These are phyloP conservation scores for Sebastolobus altivelis DNA, from an alignment of 2,797 vertebrate species.

Conservation along the genomic window DNA sequence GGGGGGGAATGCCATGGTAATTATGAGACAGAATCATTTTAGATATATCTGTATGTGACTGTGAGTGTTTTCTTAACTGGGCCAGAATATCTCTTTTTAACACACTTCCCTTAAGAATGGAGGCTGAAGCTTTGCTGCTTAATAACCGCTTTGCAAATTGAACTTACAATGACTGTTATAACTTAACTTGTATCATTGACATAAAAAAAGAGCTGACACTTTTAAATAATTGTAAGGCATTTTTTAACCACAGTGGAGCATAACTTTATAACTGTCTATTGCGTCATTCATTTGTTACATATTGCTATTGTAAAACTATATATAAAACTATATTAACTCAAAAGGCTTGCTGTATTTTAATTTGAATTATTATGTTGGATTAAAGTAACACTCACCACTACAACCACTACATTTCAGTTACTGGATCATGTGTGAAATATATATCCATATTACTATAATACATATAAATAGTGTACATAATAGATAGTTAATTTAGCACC, in stretches of 20 bases:
- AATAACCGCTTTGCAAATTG: neutral
- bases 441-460: neutral
- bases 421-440: neutral
- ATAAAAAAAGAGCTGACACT: constrained; percentile 13
- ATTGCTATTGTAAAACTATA: constrained; percentile 5
- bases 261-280: constrained; percentile 1
- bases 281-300: constrained; percentile 10
- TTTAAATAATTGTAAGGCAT: neutral
- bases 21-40: constrained; percentile 17
- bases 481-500: no score
- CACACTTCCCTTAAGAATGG: neutral
- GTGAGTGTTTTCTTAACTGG: constrained; percentile 9
- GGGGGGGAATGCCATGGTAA: neutral
- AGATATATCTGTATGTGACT: constrained; percentile 1
- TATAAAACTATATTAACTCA: constrained; percentile 10
- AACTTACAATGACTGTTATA: constrained; percentile 9
- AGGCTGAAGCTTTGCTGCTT: constrained; percentile 11
- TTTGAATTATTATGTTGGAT: neutral
- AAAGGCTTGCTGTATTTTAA: constrained; percentile 6
- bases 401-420: no score
- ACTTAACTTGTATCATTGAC: neutral
- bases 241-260: constrained; percentile 3
- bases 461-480: no score
- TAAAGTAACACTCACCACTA: neutral
- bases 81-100: constrained; percentile 5